Evolutionary conservation across 2,888 invertebrate genomes (phyloP).

Genomic region (Morpho achilles): DNA sequence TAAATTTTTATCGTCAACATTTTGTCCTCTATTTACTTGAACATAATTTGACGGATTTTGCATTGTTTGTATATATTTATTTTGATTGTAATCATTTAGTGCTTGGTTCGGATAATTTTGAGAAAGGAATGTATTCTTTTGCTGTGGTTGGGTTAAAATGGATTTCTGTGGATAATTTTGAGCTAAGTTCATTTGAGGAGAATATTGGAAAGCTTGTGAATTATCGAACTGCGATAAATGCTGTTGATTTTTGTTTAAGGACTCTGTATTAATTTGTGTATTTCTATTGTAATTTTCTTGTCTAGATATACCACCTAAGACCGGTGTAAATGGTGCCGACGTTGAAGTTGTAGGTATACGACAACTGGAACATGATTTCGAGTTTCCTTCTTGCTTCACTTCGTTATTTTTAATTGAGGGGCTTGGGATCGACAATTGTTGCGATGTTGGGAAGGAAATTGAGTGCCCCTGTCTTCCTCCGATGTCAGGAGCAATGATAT

Average conservation of each 20-base stretch:
- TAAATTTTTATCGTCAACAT: slow-evolving; percentile 7
- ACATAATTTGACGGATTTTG: slow-evolving; percentile 1
- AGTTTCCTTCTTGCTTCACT: slow-evolving; percentile 11
- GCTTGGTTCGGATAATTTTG: slow-evolving; percentile 4
- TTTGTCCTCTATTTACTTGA: background rate
- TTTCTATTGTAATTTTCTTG: slow-evolving; percentile 4
- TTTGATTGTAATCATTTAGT: background rate
- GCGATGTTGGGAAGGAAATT: slow-evolving; percentile 42
- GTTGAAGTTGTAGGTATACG: slow-evolving; percentile 76
- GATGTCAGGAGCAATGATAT: slow-evolving; percentile 17
- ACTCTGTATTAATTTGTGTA: background rate
- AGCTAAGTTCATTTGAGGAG: background rate
- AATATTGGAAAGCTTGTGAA: background rate
- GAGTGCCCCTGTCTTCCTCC: slow-evolving; percentile 51
- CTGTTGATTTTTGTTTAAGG: slow-evolving; percentile 5
- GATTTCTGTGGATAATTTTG: background rate
- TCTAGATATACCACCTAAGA: background rate
- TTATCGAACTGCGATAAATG: background rate
- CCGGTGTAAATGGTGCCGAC: slow-evolving; percentile 38
- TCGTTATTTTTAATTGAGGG: slow-evolving; percentile 2
- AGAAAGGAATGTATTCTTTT: background rate
- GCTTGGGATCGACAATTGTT: slow-evolving; percentile 28
- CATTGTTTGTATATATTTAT: background rate
- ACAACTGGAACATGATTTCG: slow-evolving; percentile 79
- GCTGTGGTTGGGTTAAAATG: background rate